Evolutionary conservation across 2,888 invertebrate genomes (phyloP).

Genomic region (Holacanthella duospinosa): DNA sequence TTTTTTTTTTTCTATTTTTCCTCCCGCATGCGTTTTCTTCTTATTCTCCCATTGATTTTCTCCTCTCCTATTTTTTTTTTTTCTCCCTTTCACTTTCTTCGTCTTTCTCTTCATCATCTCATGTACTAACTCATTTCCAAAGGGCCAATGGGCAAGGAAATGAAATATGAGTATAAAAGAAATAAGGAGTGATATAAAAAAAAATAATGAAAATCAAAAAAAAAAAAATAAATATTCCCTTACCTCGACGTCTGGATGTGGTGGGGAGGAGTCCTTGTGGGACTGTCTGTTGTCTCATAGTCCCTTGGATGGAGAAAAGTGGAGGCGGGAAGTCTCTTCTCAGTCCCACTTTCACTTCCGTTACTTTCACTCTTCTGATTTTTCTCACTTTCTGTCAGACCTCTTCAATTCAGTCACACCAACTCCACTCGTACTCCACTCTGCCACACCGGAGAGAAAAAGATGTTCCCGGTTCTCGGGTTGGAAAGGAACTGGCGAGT

Average conservation of each 20-base stretch:
- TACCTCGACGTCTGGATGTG: background rate
- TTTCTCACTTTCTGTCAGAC: background rate
- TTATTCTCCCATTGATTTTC: slow-evolving; percentile 1
- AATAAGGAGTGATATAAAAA: too few relatives aligned
- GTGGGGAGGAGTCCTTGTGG: slow-evolving; percentile 1
- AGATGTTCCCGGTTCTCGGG: slow-evolving; percentile 6
- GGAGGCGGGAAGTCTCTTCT: too few relatives aligned
- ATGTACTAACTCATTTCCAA: background rate
- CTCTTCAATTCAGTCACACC: background rate
- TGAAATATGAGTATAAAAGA: background rate
- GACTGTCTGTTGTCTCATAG: background rate
- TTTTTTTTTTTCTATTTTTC: too few relatives aligned
- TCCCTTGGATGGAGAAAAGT: too few relatives aligned
- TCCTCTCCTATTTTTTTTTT: background rate
- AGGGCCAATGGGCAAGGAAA: background rate
- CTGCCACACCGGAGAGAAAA: background rate
- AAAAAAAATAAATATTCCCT: background rate
- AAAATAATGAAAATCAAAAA: background rate
- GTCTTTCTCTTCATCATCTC: background rate
- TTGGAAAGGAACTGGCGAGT: slow-evolving; percentile 2
- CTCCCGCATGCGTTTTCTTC: background rate
- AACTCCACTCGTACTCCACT: background rate
- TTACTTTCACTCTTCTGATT: background rate
- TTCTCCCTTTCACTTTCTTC: slow-evolving; percentile 1
- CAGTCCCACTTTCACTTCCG: background rate